Base-by-base conservation (phyloP, 2,113 vertebrate species). In the Meriones unguiculatus region DNA sequence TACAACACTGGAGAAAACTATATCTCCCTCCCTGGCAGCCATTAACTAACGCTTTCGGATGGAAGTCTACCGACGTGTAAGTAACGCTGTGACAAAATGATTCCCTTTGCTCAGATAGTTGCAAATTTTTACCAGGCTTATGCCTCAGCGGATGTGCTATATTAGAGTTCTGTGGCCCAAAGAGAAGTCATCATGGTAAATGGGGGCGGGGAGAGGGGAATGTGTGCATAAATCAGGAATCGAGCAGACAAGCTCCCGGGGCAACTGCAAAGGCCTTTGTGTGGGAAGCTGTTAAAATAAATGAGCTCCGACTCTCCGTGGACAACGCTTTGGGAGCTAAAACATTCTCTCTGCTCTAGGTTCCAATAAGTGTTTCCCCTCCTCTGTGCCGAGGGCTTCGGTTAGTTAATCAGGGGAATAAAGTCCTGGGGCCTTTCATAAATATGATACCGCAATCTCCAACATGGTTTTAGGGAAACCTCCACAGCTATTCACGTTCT, bases 121-220 rank as follows among this genome's bases (percentile, higher is more conserved):
- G 18, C 54, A 73, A 80, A 80, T 59, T 13, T 20, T 76, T 11
- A 72, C 2, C 28, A 87, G 69, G 69, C 25, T 85, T 80, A 52
- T 93, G 52, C 75, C n/a, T 69, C 64, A 82, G 25, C 50, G 22
- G 41, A 50, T 86, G 30, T 77, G 73, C 59, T 57, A 3, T 59
- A 10, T 93, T 81, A 70, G 73, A 95, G 38, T 90, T 82, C 54
- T 93, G 12, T 20, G 70, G 72, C 28, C n/a, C 70, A 76, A 87
- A 87, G 88, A 82, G 64, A 94, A 94, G 72, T 35, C 91, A 52
- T 82, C 52, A 28, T 38, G 54, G n/a, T n/a, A 77, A 87, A 52
- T 41, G 65, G 70, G 32, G 28, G 67, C 41, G 41, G 41, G 41
- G 41, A 46, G 41, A 46, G 67, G 52, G 22, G 70, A 50, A 73